Evolutionary conservation across 2,888 invertebrate genomes (phyloP), one percentile per base, ranked within the genome.

Genomic region (Parthenolecanium corni): DNA sequence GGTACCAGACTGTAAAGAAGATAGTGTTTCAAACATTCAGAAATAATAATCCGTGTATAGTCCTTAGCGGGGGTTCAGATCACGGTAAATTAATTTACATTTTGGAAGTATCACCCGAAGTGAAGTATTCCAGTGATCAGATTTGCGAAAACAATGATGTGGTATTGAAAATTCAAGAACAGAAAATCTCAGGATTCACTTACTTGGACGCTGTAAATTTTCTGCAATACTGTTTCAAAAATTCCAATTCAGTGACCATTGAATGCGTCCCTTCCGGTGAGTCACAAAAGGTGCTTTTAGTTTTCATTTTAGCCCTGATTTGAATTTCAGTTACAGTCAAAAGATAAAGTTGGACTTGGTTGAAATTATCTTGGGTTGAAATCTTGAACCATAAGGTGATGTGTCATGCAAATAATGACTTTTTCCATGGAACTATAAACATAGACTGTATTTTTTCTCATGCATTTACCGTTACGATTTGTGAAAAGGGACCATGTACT

Each of bases 101-200:
- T 52, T 71, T 71, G 64, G 69, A 70, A 61, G 67, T 71, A 18
- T 64, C 66, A 51, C 66, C 64, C 47, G 68, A 69, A 66, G 67
- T 70, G 31, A 68, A 68, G 62, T 69, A 68, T 64, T 62, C 67
- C 40, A 53, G 49, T 31, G 44, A 58, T 44, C n/a, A 25, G n/a
- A 66, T 66, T 46, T 64, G 72, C 40, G 68, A 70, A 54, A 68
- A 69, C 31, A 67, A 68, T 20, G 76, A 77, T 67, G 71, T 78
- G 62, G 69, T 79, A 31, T 68, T 79, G 64, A 78, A 79, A 70
- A 73, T 79, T 52, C 77, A 79, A 70, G 78, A 77, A 40, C 76
- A 77, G 69, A 77, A 78, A 71, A 76, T 80, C 65, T 76, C 78
- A 61, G 80, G 80, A 47, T 79, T 77, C 69, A 80, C 80, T 1